Percentiles rank a stretch among this genome's conserved stretches.
Evolutionary conservation across 2,113 vertebrate species (phyloP).

Genomic region (Indri indri): DNA sequence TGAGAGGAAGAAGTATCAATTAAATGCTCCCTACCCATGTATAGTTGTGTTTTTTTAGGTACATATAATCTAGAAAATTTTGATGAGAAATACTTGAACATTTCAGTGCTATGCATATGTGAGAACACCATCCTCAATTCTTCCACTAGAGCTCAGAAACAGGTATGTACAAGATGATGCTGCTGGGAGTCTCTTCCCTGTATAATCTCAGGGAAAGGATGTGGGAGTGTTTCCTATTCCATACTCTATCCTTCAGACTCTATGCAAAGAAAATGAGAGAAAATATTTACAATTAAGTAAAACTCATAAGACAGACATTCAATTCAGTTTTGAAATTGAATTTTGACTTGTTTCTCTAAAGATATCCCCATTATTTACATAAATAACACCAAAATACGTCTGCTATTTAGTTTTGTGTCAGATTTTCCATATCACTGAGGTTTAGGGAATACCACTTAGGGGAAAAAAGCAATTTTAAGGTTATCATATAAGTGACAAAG

Average conservation of each 20-base stretch:
- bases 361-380: slow-evolving; percentile 69
- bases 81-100: not conserved
- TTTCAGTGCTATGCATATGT: not conserved
- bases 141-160: not conserved
- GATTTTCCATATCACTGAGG: slow-evolving; percentile 67
- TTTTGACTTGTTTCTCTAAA: slow-evolving; percentile 73
- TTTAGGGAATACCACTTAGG: slow-evolving; percentile 80
- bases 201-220: not conserved
- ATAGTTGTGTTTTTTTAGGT: not conserved
- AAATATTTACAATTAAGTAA: slow-evolving; percentile 56
- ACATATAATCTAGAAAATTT: not conserved
- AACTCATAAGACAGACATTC: slow-evolving; percentile 46
- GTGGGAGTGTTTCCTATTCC: not conserved
- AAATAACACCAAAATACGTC: slow-evolving; percentile 74
- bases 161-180: rapidly evolving
- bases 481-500: slow-evolving; percentile 83
- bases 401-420: slow-evolving; percentile 70
- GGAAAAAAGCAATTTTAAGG: slow-evolving; percentile 81
- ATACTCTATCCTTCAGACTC: not conserved
- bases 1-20: not conserved
- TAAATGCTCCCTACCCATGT: not conserved
- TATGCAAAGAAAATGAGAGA: slow-evolving; percentile 7
- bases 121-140: not conserved
- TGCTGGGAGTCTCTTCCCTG: not conserved
- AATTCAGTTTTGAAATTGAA: slow-evolving; percentile 66